Evolutionary conservation across 2,797 vertebrate species (phyloP), one percentile per base, ranked within the genome.

Genomic region (Pogonophryne albipinna): DNA sequence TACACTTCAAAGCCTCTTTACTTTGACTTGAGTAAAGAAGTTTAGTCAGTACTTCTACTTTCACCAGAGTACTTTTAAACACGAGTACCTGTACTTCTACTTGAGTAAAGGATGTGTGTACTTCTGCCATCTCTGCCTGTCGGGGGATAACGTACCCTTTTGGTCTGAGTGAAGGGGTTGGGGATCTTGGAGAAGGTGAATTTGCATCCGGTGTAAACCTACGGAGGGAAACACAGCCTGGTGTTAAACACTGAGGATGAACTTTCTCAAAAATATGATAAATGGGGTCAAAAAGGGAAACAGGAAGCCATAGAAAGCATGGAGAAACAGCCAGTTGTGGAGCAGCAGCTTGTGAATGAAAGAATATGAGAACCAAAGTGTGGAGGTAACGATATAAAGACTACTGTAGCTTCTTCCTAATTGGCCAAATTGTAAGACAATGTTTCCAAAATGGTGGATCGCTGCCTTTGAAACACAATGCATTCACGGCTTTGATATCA

Each of bases 171-270:
- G 88, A 98, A 99, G 4, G 97, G 98, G 56, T 96, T 96, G 20
- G 96, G 97, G 79, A 99, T 99, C 96, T 99, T 99, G 76, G 97
- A 96, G 91, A 98, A 98, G 86, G 91, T 95, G 93, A 97, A 99
- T 91, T 97, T 99, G 93, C 96, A 97, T 76, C 96, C 95, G 0
- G 97, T 95, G 90, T 98, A 99, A 0, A 99, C 98, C 98, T 99
- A 27, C 10, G 17, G 3, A 58, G 20, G 67, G 13, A 81, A 49
- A 64, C 3, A 38, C 59, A 59, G n/a, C 1, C 20, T 6, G 17
- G 7, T 34, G 9, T 10, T 49, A 16, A 10, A 57, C 55, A n/a
- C 16, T 38, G 31, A 23, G 23, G 20, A 20, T 20, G 20, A 20
- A 20, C 20, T 20, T 2, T 20, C 2, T 2, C 23, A 23, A 3